A percentile compares a stretch with the other conserved stretches of the same genome.
These are phyloP conservation scores for Diceros bicornis DNA, from an alignment of 2,797 vertebrate species.

Conservation along the genomic window DNA sequence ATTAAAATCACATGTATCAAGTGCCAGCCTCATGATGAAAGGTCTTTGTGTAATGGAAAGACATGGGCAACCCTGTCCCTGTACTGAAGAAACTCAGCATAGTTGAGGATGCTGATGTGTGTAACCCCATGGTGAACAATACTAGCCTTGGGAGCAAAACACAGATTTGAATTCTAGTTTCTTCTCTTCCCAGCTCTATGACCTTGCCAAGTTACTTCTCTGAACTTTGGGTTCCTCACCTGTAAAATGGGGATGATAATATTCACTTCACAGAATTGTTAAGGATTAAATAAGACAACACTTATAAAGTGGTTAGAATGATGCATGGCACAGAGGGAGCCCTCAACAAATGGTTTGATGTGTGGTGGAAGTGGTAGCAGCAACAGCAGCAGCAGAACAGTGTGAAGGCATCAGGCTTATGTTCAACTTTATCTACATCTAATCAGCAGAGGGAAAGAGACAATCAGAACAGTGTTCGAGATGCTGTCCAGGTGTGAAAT, in stretches of 20 bases:
- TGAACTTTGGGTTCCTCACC: not conserved
- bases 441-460: not conserved
- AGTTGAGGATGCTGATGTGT: not conserved
- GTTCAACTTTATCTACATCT: not conserved
- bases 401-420: no score
- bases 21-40: not conserved
- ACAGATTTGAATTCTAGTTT: not conserved
- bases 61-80: not conserved
- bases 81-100: not conserved
- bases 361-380: not conserved
- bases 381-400: not conserved
- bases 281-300: not conserved
- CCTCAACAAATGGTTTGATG: not conserved
- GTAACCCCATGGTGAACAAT: not conserved
- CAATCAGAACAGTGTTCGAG: not conserved
- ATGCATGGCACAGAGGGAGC: not conserved
- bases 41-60: not conserved
- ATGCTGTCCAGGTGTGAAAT: not conserved
- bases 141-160: not conserved
- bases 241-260: not conserved
- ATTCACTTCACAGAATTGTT: not conserved
- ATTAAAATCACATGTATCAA: not conserved
- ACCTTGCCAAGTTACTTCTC: not conserved
- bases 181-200: not conserved
- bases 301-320: not conserved